Evolutionary conservation across 2,113 vertebrate genomes (phyloP).

Genomic region (Acinonyx jubatus): DNA sequence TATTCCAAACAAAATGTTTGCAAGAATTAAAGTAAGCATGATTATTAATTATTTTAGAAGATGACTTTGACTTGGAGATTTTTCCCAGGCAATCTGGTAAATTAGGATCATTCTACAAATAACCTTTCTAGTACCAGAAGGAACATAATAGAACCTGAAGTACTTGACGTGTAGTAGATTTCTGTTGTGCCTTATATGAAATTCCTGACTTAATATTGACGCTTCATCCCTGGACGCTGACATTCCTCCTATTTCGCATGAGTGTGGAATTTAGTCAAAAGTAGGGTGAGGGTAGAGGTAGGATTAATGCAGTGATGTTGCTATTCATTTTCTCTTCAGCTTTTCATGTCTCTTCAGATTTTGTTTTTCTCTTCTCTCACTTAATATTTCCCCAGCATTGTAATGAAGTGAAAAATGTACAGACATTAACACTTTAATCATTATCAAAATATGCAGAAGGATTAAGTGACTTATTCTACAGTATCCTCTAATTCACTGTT

Average conservation of each 20-base stretch:
- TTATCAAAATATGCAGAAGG: conserved; percentile 68
- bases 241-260: neutral
- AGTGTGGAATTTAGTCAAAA: neutral
- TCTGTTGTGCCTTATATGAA: neutral
- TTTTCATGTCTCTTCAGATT: neutral
- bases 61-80: neutral
- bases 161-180: neutral
- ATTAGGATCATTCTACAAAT: neutral
- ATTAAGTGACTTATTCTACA: conserved; percentile 49
- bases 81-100: neutral
- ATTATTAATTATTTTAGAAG: neutral
- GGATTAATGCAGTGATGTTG: neutral
- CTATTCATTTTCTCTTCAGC: neutral
- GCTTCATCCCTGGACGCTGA: neutral
- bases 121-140: neutral
- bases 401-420: neutral
- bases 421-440: conserved; percentile 51
- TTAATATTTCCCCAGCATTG: neutral
- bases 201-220: neutral
- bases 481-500: conserved; percentile 52
- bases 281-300: neutral
- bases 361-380: neutral
- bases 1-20: neutral
- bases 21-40: neutral
- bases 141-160: neutral